These are phyloP conservation scores for Hirtodrosophila trivittata DNA, from an alignment of 2,888 invertebrate species.

Conservation along the genomic window DNA sequence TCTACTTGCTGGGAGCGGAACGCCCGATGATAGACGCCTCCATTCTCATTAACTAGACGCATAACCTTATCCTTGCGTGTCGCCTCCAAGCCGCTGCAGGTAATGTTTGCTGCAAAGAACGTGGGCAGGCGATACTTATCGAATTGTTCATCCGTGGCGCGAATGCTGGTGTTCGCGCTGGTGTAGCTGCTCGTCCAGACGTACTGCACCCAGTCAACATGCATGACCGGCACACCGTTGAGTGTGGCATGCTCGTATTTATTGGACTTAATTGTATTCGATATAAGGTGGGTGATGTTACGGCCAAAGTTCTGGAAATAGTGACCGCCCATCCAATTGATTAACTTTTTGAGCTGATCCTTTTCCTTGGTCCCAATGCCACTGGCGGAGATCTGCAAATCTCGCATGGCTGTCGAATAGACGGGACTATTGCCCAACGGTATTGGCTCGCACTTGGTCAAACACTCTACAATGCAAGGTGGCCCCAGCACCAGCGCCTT, in stretches of 20 bases:
- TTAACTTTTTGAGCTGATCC: conserved; percentile 86
- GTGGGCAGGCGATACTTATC: conserved; percentile 87
- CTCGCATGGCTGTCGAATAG: conserved; percentile 92
- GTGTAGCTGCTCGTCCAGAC: conserved; percentile 90
- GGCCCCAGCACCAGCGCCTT: conserved; percentile 93
- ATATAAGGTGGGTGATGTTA: conserved; percentile 92
- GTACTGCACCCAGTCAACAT: conserved; percentile 90
- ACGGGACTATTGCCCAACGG: conserved; percentile 91
- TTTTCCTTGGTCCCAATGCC: conserved; percentile 85
- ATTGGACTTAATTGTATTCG: conserved; percentile 89
- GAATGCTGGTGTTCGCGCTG: conserved; percentile 84
- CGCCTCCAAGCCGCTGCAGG: conserved; percentile 88
- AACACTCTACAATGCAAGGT: conserved; percentile 90
- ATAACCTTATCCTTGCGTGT: conserved; percentile 85
- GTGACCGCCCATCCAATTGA: conserved; percentile 91
- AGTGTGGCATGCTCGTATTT: conserved; percentile 88
- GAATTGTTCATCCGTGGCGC: conserved; percentile 88
- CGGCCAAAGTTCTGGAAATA: conserved; percentile 87
- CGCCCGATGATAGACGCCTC: conserved; percentile 86
- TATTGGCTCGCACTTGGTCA: conserved; percentile 89
- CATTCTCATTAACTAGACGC: conserved; percentile 89
- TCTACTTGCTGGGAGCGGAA: conserved; percentile 82
- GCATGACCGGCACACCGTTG: conserved; percentile 88
- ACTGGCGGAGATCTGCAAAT: conserved; percentile 88
- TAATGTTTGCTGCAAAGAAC: conserved; percentile 91